Percentiles rank a stretch among this genome's conserved stretches.
These are phyloP conservation scores for rat (Rattus norvegicus) DNA, from an alignment of 2,113 vertebrate species.

Conservation along the genomic window DNA sequence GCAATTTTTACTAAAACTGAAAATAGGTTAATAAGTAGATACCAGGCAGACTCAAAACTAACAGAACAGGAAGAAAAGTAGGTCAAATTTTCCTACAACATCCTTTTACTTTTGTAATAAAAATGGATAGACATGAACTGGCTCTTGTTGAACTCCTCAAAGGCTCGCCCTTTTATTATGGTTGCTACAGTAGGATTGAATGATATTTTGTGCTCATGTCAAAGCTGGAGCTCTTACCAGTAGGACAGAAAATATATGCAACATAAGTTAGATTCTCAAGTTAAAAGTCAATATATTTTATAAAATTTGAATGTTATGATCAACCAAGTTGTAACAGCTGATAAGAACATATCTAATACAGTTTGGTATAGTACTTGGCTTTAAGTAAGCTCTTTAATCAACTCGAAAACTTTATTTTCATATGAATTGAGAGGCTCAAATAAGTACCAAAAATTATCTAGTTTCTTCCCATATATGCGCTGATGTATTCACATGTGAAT, in stretches of 20 bases:
- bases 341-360: slow-evolving; percentile 13
- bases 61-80: slow-evolving; percentile 60
- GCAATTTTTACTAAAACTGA: slow-evolving; percentile 72
- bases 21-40: slow-evolving; percentile 76
- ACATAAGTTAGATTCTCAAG: slow-evolving; percentile 39
- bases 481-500: background rate
- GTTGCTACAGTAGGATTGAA: background rate
- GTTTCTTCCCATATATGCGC: background rate
- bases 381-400: background rate
- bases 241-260: slow-evolving; percentile 10
- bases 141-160: slow-evolving; percentile 65
- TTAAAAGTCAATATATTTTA: slow-evolving; percentile 36
- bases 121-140: slow-evolving; percentile 62
- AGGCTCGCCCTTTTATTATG: slow-evolving; percentile 51
- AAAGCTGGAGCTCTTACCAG: slow-evolving; percentile 37
- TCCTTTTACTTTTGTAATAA: slow-evolving; percentile 67
- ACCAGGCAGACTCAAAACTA: slow-evolving; percentile 69
- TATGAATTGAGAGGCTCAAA: background rate
- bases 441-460: slow-evolving; percentile 27
- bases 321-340: slow-evolving; percentile 20
- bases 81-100: slow-evolving; percentile 63
- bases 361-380: background rate
- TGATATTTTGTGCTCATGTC: slow-evolving; percentile 51
- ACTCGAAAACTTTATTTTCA: slow-evolving; percentile 34
- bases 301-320: slow-evolving; percentile 1